Conservation (phyloP, 2,113 vertebrate genomes). For the Mirza zaza region DNA sequence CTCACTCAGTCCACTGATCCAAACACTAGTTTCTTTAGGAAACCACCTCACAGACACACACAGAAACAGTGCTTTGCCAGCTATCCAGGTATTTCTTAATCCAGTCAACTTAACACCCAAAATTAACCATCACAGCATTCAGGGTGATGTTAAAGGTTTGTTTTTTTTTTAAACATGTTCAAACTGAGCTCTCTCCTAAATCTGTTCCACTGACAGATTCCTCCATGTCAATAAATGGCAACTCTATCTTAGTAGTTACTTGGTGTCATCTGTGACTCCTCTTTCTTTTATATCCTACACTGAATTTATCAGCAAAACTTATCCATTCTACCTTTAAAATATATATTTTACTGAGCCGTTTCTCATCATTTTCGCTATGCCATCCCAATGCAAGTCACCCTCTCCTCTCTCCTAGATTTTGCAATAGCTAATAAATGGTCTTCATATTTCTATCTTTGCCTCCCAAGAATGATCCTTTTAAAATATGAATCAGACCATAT, state of each 20-base stretch:
- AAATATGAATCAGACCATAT: background rate
- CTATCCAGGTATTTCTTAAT: background rate
- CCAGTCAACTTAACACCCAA: background rate
- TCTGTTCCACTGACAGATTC: background rate
- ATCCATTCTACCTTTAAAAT: background rate
- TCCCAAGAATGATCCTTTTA: background rate
- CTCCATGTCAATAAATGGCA: background rate
- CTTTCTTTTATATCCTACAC: background rate
- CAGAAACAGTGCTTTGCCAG: background rate
- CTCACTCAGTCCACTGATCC: background rate
- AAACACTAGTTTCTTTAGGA: background rate
- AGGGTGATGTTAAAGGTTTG: background rate
- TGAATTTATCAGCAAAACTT: background rate
- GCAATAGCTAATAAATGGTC: background rate
- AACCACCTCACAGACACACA: background rate
- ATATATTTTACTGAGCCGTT: background rate
- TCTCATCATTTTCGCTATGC: background rate
- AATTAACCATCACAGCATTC: background rate
- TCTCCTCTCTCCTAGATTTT: background rate
- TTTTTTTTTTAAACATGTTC: background rate
- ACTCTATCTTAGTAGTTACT: background rate
- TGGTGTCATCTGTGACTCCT: background rate
- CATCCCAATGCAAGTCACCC: background rate
- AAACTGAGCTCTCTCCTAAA: background rate
- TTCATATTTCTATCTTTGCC: background rate